Evolutionary conservation across 2,888 invertebrate species (phyloP), one percentile per base, ranked within the genome.

Genomic region (Drosophila sordidula): DNA sequence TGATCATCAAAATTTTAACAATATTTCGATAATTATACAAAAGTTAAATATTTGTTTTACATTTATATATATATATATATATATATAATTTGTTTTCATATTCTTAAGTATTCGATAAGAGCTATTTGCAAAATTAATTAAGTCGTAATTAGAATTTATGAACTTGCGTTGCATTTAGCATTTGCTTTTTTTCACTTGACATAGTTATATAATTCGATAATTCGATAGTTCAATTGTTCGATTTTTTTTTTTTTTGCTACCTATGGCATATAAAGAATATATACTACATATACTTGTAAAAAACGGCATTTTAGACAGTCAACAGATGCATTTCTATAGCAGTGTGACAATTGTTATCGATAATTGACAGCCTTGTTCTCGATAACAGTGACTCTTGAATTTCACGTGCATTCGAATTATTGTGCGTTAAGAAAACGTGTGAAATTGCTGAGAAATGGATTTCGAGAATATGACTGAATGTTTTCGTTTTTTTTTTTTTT

Each of bases 11-110:
- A 55, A 45, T 54, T 63, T 70, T 51, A 72, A 72, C 73, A 76
- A 55, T 59, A 49, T 41, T 51, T 59, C 52, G 77, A 39, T 59
- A 65, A 42, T 50, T 66, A 61, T 77, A 77, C 29, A 76, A 77
- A 77, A 74, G 59, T 61, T 61, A 57, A 56, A 61, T 77, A 45
- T 61, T 50, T 55, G n/a, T 26, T 70, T 16, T 34, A 58, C 38
- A 55, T 50, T 56, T 56, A 38, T 49, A 38, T 47, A 22, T 34
- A 36, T 55, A 16, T 29, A 18, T 44, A 6, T 9, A 3, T 9
- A 18, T 39, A 14, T 11, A 29, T 26, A 18, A 22, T 18, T 61
- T 22, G 32, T 49, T 11, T n/a, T 32, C 32, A 46, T 51, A 63
- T 29, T 29, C 8, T 2, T 29, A 8, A 8, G 6, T 29, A 29